Percentiles rank a stretch among this genome's conserved stretches.
Conservation (phyloP, 2,797 vertebrate genomes). For the Cossypha dichroa region DNA sequence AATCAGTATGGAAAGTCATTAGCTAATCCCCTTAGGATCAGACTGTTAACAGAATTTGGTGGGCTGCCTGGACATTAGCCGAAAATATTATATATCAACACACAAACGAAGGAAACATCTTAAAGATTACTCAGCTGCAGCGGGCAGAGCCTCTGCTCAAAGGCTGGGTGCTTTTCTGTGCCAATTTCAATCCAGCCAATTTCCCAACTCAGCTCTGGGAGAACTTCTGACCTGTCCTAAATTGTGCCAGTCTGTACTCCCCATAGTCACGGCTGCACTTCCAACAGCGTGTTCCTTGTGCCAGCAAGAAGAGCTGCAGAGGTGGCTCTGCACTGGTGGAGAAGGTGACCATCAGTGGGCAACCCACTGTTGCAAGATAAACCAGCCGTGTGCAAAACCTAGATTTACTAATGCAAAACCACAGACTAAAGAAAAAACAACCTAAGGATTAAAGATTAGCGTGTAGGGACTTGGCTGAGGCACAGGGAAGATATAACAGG, state of each 20-base stretch:
- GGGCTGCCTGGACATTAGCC: background rate
- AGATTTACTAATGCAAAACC: background rate
- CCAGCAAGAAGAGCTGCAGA: background rate
- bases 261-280: background rate
- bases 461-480: background rate
- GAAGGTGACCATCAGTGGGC: background rate
- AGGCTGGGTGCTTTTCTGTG: background rate
- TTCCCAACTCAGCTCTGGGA: background rate
- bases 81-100: background rate
- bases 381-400: background rate
- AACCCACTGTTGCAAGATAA: background rate
- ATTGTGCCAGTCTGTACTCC: background rate
- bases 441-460: background rate
- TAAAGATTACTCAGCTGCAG: background rate
- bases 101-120: background rate
- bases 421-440: background rate
- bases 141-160: background rate
- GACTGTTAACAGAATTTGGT: constrained; percentile 31
- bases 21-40: constrained; percentile 46
- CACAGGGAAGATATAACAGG: background rate
- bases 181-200: background rate
- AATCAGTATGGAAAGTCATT: constrained; percentile 59
- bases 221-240: background rate
- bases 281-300: background rate
- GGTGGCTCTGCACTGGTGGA: background rate